These are phyloP conservation scores for Drosophila peninsularis DNA, from an alignment of 2,888 invertebrate genomes.

Conservation along the genomic window DNA sequence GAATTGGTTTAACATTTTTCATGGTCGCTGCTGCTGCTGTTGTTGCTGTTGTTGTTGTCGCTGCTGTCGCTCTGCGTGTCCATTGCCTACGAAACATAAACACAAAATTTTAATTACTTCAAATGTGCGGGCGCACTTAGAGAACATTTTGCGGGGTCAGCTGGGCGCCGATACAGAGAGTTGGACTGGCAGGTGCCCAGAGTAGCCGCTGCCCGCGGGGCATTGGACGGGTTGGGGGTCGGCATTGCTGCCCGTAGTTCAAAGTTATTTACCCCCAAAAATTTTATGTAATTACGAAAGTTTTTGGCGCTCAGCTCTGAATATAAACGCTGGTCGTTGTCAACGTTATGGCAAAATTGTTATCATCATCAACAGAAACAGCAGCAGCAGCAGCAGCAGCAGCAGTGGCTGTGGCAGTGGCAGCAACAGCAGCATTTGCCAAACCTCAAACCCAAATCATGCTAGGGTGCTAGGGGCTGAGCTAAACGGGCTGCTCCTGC, in stretches of 20 bases:
- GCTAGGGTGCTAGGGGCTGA: conserved; percentile 9
- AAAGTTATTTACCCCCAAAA: conserved; percentile 79
- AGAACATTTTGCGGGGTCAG: conserved; percentile 74
- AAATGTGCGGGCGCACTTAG: conserved; percentile 78
- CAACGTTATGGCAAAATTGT: conserved; percentile 78
- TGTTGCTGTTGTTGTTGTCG: not conserved
- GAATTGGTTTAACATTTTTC: conserved; percentile 63
- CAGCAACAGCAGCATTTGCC: conserved; percentile 34
- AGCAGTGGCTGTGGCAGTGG: conserved; percentile 8
- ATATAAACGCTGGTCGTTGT: conserved; percentile 75
- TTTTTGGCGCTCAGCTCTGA: conserved; percentile 72
- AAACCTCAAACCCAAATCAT: conserved; percentile 58
- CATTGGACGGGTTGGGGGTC: no score
- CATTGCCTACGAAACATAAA: conserved; percentile 67
- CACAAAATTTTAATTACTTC: conserved; percentile 77
- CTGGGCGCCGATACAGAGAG: conserved; percentile 29
- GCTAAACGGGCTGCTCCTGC: conserved; percentile 17
- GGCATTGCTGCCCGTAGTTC: conserved; percentile 48
- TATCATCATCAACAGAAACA: conserved; percentile 69
- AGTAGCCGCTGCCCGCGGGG: conserved; percentile 33
- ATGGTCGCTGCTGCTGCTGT: conserved; percentile 52
- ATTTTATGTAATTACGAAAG: conserved; percentile 81
- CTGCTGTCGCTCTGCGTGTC: conserved; percentile 36
- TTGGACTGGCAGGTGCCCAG: conserved; percentile 26
- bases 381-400: conserved; percentile 21